Base-by-base conservation (phyloP, 2,888 invertebrate genomes). In the Ennomos fuscantarius region DNA sequence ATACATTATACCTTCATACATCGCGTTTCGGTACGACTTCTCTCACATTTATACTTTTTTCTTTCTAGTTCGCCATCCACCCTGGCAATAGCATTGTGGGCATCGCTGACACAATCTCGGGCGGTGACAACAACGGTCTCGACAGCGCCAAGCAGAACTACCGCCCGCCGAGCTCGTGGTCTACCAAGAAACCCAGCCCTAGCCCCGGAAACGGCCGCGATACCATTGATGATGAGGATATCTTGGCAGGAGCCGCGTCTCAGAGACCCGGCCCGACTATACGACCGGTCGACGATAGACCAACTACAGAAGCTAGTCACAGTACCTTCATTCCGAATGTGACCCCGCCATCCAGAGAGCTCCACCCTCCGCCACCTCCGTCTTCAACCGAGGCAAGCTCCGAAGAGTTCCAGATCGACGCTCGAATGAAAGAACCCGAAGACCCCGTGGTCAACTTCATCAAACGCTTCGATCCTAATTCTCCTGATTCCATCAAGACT, bases 111-210 rank as follows among this genome's bases (percentile, higher is more conserved):
- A 76, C 87, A 5, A 87, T 93, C 31, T 78, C 82, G 1, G 84
- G 81, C 43, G 76, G 78, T 9, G 81, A 83, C 60, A 86, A 89
- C 63, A 86, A 89, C 49, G 85, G 84, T 11, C 67, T 90, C 6
- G 89, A 87, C 60, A 83, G 85, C 37, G 92, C 84, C 53, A 92
- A 93, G 65, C 82, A 84, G 15, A 87, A 84, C 60, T 93, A 93
- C 70, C 82, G 92, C 31, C 87, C 93, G 0, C 94, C 94, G 0
- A 86, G 89, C 8, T 91, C 91, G 54, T 94, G 94, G 94, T 93
- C 93, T 0, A 93, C 93, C 0, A 87, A 92, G 49, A 76, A 52
- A 40, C 64, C 71, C 2, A 67, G 51, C 39, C 53, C 58, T n/a
- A 49, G 49, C 12, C 33, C 36, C 34, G 50, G 35, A 24, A 5